Evolutionary conservation across 1,140 invertebrate species (phyloP).

Genomic region (Drosophila azteca): DNA sequence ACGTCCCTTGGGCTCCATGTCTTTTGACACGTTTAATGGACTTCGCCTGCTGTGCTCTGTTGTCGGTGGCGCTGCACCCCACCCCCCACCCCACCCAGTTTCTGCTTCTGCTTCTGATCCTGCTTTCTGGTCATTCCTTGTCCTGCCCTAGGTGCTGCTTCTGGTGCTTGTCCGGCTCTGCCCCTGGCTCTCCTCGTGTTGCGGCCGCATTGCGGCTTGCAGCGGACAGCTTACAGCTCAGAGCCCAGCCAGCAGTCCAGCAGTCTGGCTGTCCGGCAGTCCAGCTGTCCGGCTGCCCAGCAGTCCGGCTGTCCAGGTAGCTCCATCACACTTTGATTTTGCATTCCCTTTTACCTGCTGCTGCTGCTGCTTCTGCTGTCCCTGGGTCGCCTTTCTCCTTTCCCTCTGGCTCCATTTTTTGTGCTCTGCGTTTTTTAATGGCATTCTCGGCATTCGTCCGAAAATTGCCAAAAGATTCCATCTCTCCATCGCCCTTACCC

Average conservation of each 20-base stretch:
- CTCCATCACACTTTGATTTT: slow-evolving; percentile 73
- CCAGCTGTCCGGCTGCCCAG: slow-evolving; percentile 19
- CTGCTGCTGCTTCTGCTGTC: neutral
- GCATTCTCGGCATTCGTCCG: slow-evolving; percentile 36
- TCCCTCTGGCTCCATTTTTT: slow-evolving; percentile 15
- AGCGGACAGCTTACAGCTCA: slow-evolving; percentile 33
- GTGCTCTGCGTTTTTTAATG: slow-evolving; percentile 64
- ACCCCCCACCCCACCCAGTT: no score
- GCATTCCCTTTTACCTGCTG: slow-evolving; percentile 65
- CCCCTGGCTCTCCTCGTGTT: slow-evolving; percentile 27
- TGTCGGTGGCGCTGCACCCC: neutral
- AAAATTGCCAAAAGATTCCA: slow-evolving; percentile 11
- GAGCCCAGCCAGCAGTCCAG: no score
- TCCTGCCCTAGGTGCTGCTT: slow-evolving; percentile 5
- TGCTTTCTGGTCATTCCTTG: no score
- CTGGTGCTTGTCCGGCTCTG: slow-evolving; percentile 7
- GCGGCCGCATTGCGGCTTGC: slow-evolving; percentile 65
- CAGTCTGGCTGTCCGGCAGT: slow-evolving; percentile 15
- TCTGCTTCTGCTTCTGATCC: no score
- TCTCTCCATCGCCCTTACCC: neutral
- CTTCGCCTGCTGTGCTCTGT: slow-evolving; percentile 31
- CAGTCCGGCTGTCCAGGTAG: slow-evolving; percentile 16
- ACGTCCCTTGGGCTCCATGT: slow-evolving; percentile 44
- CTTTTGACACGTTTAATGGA: slow-evolving; percentile 79
- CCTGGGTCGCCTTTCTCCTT: no score